Base-by-base conservation (phyloP, 2,797 vertebrate species). In the Caiman crocodilus region DNA sequence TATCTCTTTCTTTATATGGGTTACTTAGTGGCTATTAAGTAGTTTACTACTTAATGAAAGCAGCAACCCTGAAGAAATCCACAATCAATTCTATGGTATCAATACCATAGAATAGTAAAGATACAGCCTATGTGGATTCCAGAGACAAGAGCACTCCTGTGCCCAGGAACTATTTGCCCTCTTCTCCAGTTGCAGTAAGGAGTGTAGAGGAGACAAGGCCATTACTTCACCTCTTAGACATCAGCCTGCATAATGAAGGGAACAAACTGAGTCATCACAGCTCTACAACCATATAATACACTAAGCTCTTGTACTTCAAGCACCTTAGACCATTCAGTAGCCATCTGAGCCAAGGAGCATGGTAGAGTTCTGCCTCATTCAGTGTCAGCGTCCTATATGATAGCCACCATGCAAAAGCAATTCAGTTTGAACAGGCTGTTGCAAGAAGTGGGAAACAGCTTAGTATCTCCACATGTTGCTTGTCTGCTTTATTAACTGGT, bases 101-200 rank as follows among this genome's bases (percentile, higher is more conserved):
- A 87, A 79, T 17, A 83, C 76, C 0, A 2, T 56, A 5, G 63
- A 3, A 50, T 84, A 79, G 69, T 6, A 9, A 50, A 50, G 42
- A 50, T 50, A 50, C 42, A 50, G 42, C 42, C 42, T 50, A 10
- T 50, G 42, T 50, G 42, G 42, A 50, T 11, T 50, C 10, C 55
- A 78, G 18, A 58, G 16, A 35, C 35, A 35, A 61, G 79, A 94
- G 42, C 42, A 93, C 8, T 84, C 1, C 1, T 87, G 30, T 59
- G 90, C 60, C 79, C 13, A 77, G 85, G 32, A 76, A 83, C 73
- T 17, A 50, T 9, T 57, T 84, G n/a, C n/a, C 5, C 59, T 28
- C 74, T 89, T 94, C 73, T 78, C 79, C 76, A 89, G 26, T 3
- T 87, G 77, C 61, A 69, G 64, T 50, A 60, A 86, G 83, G 86